These are phyloP conservation scores for Amiota minor DNA, from an alignment of 2,888 invertebrate species.

Conservation along the genomic window DNA sequence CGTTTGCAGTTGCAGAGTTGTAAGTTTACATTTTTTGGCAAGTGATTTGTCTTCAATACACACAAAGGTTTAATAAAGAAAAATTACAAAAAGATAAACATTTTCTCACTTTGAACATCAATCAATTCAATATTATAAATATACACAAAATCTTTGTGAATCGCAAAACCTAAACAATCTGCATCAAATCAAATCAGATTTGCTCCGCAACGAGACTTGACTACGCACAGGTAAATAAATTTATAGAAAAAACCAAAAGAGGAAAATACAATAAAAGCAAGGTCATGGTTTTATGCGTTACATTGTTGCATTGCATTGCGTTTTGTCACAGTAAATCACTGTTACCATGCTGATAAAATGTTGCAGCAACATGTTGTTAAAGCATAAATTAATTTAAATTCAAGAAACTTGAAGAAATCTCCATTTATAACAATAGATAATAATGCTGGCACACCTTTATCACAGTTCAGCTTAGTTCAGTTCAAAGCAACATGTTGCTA, in stretches of 20 bases:
- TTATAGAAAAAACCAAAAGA: slow-evolving; percentile 25
- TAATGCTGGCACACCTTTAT: no score
- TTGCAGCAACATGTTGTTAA: slow-evolving; percentile 15
- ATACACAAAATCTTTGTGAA: neutral
- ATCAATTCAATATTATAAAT: neutral
- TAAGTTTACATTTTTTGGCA: no score
- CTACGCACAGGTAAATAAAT: slow-evolving; percentile 9
- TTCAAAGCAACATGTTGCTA: slow-evolving; percentile 26
- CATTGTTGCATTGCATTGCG: slow-evolving; percentile 31
- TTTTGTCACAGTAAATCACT: slow-evolving; percentile 21
- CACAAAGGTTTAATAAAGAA: no score
- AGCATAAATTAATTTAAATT: neutral
- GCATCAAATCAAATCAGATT: slow-evolving; percentile 28
- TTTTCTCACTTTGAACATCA: neutral
- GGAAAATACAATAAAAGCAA: slow-evolving; percentile 54
- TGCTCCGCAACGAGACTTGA: slow-evolving; percentile 12
- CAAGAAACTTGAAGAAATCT: no score
- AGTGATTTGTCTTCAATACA: no score
- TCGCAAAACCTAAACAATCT: neutral
- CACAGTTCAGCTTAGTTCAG: neutral
- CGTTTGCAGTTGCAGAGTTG: no score
- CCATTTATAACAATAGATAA: no score
- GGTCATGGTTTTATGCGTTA: slow-evolving; percentile 50
- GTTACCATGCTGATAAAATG: slow-evolving; percentile 21
- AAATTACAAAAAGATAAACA: neutral